phyloP scores from a whole-genome alignment of 2,888 invertebrate species.

The Cremastobaeus sp. region DNA sequence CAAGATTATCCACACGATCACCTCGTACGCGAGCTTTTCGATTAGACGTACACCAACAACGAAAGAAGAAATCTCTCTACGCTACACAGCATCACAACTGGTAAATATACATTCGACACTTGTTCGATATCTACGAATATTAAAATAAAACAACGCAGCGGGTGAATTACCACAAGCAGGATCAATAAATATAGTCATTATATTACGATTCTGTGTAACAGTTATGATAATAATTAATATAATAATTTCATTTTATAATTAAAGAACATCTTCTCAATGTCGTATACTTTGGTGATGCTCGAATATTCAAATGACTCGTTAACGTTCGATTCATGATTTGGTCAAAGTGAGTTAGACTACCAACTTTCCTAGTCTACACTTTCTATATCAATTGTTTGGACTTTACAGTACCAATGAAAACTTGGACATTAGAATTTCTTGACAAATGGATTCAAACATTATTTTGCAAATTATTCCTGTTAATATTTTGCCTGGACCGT shows the following conservation, averaged over 20 bases:
- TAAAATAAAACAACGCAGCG: slow-evolving; percentile 57
- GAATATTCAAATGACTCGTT: slow-evolving; percentile 58
- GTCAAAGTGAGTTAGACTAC: slow-evolving; percentile 35
- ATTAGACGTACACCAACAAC: slow-evolving; percentile 43
- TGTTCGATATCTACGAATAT: slow-evolving; percentile 43
- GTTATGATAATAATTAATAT: slow-evolving; percentile 38
- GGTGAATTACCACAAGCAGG: slow-evolving; percentile 58
- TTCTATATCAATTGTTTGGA: slow-evolving; percentile 19
- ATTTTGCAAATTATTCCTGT: no score
- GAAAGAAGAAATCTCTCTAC: slow-evolving; percentile 36
- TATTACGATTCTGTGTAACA: slow-evolving; percentile 64
- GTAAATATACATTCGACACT: slow-evolving; percentile 50
- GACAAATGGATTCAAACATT: no score
- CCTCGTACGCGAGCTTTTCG: slow-evolving; percentile 62
- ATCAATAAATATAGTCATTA: slow-evolving; percentile 65
- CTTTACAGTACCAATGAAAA: no score
- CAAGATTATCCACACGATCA: slow-evolving; percentile 71
- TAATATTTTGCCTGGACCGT: no score
- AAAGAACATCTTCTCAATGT: no score
- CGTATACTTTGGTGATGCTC: slow-evolving; percentile 68
- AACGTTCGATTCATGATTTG: slow-evolving; percentile 44
- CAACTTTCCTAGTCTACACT: slow-evolving; percentile 32
- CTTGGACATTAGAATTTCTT: no score
- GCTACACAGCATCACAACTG: slow-evolving; percentile 67
- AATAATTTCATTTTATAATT: neutral